Base-by-base conservation (phyloP, 2,113 vertebrate species). In the Caranx melampygus region DNA sequence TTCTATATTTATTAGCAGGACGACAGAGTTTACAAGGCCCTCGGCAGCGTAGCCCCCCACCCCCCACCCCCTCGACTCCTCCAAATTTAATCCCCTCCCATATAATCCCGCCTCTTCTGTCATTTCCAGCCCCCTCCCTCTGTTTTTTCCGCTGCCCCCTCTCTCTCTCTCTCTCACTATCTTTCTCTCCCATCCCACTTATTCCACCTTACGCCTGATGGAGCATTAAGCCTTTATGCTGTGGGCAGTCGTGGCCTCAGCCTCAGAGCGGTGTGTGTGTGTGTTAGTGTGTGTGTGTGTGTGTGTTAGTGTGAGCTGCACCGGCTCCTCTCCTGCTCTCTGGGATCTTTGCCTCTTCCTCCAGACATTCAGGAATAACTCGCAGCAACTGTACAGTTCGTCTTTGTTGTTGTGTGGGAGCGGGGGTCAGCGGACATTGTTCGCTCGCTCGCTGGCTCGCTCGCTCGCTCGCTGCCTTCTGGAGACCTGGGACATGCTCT, bases 181-280 rank as follows among this genome's bases (percentile, higher is more conserved):
- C 78, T 78, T 80, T 75, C 71, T 83, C 82, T 89, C 78, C 55
- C 84, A 89, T 93, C 92, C 87, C 87, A 91, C 84, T 86, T 90
- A 87, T 81, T 92, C 87, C 91, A 92, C 93, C 81, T 91, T 88
- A 93, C 72, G 93, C 92, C 92, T 91, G 87, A 91, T 87, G 74
- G 89, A 93, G 88, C 92, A 90, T 90, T 91, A 61, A 83, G 86
- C 83, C 82, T 79, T 80, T 82, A 60, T 52, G 67, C 88, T 89
- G 83, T 68, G 78, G 78, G 88, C 84, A 81, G 86, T 79, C 44
- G 55, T 69, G 77, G 73, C 81, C 82, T 92, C 87, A 87, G 52
- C 79, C 78, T 80, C 77, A 62, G 54, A 85, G 72, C 15, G 75
- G 5, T 55, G 61, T 70, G 51, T 76, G 59, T 67, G n/a, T 16